Evolutionary conservation across 1,140 invertebrate species (phyloP).

Genomic region (Camponotus vicinus): DNA sequence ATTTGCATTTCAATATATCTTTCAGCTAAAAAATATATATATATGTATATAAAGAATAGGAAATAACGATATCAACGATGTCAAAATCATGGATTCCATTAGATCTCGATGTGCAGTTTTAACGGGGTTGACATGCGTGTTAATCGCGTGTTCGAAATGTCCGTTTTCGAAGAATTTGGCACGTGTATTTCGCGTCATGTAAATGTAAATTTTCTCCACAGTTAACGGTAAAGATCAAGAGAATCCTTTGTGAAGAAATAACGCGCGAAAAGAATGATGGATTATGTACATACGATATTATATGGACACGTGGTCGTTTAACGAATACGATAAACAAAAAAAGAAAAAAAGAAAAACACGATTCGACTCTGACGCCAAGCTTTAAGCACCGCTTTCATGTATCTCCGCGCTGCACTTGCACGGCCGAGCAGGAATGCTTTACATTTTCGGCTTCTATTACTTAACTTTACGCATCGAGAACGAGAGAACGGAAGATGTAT

Average conservation of each 20-base stretch:
- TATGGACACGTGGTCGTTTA: conserved; percentile 10
- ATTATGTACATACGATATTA: conserved; percentile 43
- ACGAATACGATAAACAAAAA: conserved; percentile 1
- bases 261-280: not conserved
- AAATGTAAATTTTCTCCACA: not conserved
- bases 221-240: conserved; percentile 35
- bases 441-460: conserved; percentile 48
- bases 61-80: conserved; percentile 4
- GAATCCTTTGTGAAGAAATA: conserved; percentile 10
- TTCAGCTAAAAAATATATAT: conserved; percentile 35
- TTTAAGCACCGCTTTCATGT: conserved; percentile 53
- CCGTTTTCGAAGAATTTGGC: conserved; percentile 65
- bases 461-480: conserved; percentile 22
- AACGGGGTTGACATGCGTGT: conserved; percentile 14
- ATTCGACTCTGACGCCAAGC: conserved; percentile 36
- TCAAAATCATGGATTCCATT: not conserved
- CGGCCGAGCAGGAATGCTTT: conserved; percentile 58
- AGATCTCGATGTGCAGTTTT: conserved; percentile 42
- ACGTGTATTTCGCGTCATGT: conserved; percentile 45
- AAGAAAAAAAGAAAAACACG: not conserved
- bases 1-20: not conserved
- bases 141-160: conserved; percentile 14
- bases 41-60: not conserved
- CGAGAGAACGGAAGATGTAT: conserved; percentile 25
- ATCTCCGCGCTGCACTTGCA: conserved; percentile 15